phyloP scores from a whole-genome alignment of 1,140 invertebrate genomes.

The Bombus waltoni region DNA sequence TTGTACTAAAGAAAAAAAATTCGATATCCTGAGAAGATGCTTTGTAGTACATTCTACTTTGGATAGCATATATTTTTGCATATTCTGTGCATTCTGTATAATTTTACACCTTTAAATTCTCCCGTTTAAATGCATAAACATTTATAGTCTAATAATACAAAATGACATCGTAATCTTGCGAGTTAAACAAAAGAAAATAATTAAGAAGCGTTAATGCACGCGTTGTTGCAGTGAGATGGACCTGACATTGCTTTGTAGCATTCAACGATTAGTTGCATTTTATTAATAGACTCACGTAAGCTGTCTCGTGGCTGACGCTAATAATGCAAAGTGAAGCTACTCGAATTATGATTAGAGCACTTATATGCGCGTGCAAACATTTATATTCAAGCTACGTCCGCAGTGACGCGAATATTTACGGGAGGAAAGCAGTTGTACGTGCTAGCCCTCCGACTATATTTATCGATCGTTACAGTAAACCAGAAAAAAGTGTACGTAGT shows the following conservation, averaged over 20 bases:
- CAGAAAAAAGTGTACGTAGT: too few relatives aligned
- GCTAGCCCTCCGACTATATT: background rate
- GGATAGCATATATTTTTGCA: background rate
- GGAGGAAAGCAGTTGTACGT: background rate
- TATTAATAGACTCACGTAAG: conserved; percentile 14
- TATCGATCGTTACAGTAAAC: background rate
- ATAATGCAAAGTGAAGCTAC: background rate
- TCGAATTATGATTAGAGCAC: background rate
- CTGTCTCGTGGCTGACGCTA: background rate
- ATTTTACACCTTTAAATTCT: background rate
- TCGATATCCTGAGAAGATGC: too few relatives aligned
- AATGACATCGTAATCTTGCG: too few relatives aligned
- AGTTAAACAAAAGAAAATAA: too few relatives aligned
- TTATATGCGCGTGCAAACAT: background rate
- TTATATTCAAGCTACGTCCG: background rate
- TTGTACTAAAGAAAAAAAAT: too few relatives aligned
- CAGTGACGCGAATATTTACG: background rate
- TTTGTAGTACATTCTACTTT: background rate
- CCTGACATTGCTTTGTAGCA: background rate
- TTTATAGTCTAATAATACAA: too few relatives aligned
- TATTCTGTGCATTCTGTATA: background rate
- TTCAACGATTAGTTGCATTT: background rate
- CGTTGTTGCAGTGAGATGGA: background rate
- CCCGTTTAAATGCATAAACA: too few relatives aligned
- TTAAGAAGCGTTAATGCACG: background rate